phyloP scores from a whole-genome alignment of 2,797 vertebrate genomes.

The Varecia variegata region DNA sequence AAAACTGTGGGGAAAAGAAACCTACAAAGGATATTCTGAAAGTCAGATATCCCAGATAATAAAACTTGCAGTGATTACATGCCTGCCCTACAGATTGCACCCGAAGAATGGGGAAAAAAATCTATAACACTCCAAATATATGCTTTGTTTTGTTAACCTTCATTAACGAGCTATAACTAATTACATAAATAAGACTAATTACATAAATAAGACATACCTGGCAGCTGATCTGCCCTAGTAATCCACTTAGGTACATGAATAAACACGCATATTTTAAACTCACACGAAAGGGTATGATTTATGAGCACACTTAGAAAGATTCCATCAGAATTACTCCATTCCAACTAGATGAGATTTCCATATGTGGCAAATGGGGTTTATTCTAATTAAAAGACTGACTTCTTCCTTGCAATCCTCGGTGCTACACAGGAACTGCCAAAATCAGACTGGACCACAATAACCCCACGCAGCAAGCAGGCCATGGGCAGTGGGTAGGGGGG shows the following conservation, averaged over 20 bases:
- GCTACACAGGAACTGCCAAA: background rate
- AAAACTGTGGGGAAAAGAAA: background rate
- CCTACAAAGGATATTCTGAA: background rate
- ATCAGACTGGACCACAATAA: background rate
- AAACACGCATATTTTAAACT: conserved; percentile 3
- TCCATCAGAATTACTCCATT: conserved; percentile 11
- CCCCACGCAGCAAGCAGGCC: background rate
- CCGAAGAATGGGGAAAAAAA: background rate
- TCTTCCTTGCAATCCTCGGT: background rate
- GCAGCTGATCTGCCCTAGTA: background rate
- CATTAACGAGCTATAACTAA: conserved; percentile 32
- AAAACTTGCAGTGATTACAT: background rate
- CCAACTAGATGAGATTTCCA: background rate
- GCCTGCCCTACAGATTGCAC: background rate
- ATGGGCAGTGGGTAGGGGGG: too few relatives aligned
- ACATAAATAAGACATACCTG: conserved; percentile 29
- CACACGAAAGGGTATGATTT: background rate
- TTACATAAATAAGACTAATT: conserved; percentile 36
- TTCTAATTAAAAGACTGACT: background rate
- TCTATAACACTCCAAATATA: background rate
- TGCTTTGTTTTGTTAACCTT: background rate
- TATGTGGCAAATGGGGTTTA: background rate
- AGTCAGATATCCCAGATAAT: background rate
- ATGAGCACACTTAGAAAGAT: background rate
- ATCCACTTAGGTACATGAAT: background rate